phyloP scores from a whole-genome alignment of 2,797 vertebrate species.

The Oceanodroma leucorhoa region DNA sequence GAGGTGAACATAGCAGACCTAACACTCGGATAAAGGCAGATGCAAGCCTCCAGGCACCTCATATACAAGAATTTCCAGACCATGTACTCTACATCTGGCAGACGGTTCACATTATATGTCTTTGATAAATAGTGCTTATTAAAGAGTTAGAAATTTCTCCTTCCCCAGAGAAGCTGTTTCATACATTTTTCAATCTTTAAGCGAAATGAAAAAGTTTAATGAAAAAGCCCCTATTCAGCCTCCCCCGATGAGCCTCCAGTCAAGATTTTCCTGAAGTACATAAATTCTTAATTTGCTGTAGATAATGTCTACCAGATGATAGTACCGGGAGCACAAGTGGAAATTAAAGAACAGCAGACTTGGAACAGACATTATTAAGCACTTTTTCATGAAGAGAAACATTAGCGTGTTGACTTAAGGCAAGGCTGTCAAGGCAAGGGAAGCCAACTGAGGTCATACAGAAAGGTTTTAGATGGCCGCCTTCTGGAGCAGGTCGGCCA shows the following conservation, averaged over 20 bases:
- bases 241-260: constrained; percentile 4
- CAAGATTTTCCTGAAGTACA: constrained; percentile 43
- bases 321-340: constrained; percentile 31
- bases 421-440: neutral
- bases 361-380: constrained; percentile 2
- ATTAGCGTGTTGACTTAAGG: constrained; percentile 1
- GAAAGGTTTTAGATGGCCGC: neutral
- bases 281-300: constrained; percentile 67
- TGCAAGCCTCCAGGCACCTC: neutral
- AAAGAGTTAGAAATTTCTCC: constrained; percentile 39
- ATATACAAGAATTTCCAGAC: neutral
- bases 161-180: constrained; percentile 35
- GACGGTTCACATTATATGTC: neutral
- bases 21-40: neutral
- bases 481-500: neutral
- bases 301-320: constrained; percentile 60
- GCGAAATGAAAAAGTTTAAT: constrained; percentile 50
- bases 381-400: constrained; percentile 21
- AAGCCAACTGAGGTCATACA: neutral
- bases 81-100: neutral
- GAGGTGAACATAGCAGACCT: neutral
- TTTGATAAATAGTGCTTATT: constrained; percentile 63
- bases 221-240: constrained; percentile 28
- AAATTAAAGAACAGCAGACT: constrained; percentile 45
- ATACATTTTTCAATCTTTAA: constrained; percentile 54